Percentiles rank a stretch among this genome's conserved stretches.
Conservation (phyloP, 2,797 vertebrate species). For the Eurystomus glaucurus region DNA sequence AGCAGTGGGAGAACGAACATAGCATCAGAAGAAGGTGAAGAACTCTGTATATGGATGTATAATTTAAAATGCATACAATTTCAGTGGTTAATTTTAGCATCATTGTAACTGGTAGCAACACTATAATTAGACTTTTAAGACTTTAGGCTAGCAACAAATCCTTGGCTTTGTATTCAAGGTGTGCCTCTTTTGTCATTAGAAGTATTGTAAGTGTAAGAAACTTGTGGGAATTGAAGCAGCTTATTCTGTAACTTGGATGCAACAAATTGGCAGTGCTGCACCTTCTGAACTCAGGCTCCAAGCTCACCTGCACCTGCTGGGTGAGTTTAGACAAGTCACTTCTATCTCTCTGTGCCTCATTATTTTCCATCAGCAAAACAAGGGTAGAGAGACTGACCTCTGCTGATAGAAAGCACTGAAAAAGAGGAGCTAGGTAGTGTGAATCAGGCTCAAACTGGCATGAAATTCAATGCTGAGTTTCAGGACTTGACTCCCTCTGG, state of each 20-base stretch:
- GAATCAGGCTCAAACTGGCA: background rate
- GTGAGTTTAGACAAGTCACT: background rate
- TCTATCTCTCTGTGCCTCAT: background rate
- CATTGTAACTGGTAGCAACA: background rate
- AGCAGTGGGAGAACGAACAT: fast-evolving
- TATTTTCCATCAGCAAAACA: constrained; percentile 31
- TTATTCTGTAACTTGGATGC: background rate
- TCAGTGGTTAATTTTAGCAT: background rate
- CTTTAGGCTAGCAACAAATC: background rate
- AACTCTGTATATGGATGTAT: background rate
- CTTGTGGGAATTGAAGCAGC: background rate
- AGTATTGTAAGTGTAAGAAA: background rate
- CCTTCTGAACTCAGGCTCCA: background rate
- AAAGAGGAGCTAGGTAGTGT: background rate
- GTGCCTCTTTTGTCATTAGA: background rate
- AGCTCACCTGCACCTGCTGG: background rate
- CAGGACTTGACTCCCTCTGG: background rate
- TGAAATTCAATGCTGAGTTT: background rate
- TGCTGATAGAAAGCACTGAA: background rate
- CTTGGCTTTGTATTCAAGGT: background rate
- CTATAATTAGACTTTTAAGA: background rate
- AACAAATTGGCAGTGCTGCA: background rate
- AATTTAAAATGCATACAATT: background rate
- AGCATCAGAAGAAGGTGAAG: background rate
- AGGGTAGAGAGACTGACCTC: background rate